phyloP scores from a whole-genome alignment of 1,140 invertebrate species.

The Cardiocondyla obscurior region DNA sequence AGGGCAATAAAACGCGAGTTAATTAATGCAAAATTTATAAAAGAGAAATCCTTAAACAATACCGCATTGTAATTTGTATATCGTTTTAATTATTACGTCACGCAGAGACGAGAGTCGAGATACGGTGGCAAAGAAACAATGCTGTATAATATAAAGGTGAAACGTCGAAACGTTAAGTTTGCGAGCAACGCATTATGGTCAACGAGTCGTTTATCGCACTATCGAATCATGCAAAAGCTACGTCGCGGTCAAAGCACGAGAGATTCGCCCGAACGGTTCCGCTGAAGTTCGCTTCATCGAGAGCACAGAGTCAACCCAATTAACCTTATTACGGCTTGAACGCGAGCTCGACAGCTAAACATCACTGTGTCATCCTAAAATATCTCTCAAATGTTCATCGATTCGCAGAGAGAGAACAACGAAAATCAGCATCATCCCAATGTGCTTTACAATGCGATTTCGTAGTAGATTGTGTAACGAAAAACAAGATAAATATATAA shows the following conservation, averaged over 20 bases:
- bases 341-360: not conserved
- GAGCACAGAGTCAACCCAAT: conserved; percentile 23
- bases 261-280: conserved; percentile 12
- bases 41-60: not conserved
- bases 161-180: not conserved
- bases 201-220: not conserved
- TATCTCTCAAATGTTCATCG: conserved; percentile 17
- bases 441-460: not conserved
- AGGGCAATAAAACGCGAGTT: not conserved
- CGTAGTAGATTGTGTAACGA: not conserved
- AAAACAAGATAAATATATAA: not conserved
- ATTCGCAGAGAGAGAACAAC: not conserved
- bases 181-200: not conserved
- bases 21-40: not conserved
- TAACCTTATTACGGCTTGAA: conserved; percentile 42
- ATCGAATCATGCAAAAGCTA: conserved; percentile 10
- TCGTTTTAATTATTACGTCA: not conserved
- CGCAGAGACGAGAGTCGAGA: not conserved
- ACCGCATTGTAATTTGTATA: not conserved
- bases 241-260: not conserved
- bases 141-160: not conserved
- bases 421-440: not conserved
- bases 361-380: not conserved
- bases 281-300: conserved; percentile 4
- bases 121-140: not conserved